Evolutionary conservation across 2,113 vertebrate genomes (phyloP).

Genomic region (Tragelaphus strepsiceros): DNA sequence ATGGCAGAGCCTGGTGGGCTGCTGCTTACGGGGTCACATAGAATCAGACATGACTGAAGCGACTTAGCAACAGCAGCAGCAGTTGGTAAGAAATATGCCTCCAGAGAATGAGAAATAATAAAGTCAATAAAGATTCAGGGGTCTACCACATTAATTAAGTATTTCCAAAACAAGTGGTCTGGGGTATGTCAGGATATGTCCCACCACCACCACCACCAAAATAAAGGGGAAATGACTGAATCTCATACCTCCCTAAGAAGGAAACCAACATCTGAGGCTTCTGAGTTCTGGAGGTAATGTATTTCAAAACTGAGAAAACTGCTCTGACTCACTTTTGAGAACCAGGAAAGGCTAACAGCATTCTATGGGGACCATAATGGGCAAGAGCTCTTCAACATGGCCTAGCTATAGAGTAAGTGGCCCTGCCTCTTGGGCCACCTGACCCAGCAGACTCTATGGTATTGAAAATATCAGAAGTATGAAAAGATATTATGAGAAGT

Average conservation of each 20-base stretch:
- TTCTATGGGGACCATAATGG: neutral
- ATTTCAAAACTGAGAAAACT: neutral
- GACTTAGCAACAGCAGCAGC: no score
- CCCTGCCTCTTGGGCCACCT: neutral
- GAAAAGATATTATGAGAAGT: neutral
- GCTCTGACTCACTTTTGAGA: neutral
- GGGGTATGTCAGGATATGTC: neutral
- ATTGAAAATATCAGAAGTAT: neutral
- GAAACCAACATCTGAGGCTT: neutral
- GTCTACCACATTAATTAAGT: neutral
- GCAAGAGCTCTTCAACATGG: neutral
- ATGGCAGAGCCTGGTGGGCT: no score
- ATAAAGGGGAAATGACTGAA: neutral
- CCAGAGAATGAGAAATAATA: neutral
- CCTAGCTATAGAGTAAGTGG: neutral
- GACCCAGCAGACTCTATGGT: neutral
- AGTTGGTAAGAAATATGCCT: neutral
- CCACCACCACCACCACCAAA: neutral
- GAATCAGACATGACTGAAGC: no score
- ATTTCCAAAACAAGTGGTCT: neutral
- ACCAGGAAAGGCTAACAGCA: neutral
- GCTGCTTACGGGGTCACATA: no score
- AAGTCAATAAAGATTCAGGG: neutral
- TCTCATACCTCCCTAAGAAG: neutral
- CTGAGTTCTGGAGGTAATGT: neutral